Conservation (phyloP, 1,140 invertebrate species). For the Andrena cerasifolii region DNA sequence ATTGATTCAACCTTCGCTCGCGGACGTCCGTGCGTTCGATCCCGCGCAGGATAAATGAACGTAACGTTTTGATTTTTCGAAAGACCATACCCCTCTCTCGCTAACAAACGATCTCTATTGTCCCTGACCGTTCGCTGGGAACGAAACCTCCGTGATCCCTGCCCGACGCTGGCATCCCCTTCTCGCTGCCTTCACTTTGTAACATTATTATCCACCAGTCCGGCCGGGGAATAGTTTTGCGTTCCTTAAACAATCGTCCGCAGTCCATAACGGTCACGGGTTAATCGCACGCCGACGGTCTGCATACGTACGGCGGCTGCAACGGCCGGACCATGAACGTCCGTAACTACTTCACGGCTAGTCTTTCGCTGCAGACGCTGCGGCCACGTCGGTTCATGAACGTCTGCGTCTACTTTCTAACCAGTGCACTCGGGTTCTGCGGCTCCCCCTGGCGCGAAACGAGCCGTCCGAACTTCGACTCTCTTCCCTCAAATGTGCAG, state of each 20-base stretch:
- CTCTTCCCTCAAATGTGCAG: no score
- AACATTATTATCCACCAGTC: not conserved
- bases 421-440: no score
- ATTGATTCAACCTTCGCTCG: slow-evolving; percentile 53
- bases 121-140: not conserved
- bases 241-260: not conserved
- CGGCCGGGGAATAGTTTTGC: not conserved
- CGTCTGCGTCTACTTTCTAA: no score
- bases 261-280: not conserved
- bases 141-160: not conserved
- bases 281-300: not conserved
- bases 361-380: no score
- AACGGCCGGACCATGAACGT: not conserved
- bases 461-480: no score
- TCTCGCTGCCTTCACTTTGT: not conserved
- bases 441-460: no score
- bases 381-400: no score
- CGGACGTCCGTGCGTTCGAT: slow-evolving; percentile 34
- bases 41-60: slow-evolving; percentile 44
- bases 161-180: not conserved
- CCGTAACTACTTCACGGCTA: no score
- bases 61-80: slow-evolving; percentile 24
- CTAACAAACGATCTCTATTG: slow-evolving; percentile 24
- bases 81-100: not conserved
- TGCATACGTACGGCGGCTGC: not conserved